Conservation (phyloP, 2,888 invertebrate genomes). For the Lysandra bellargus region DNA sequence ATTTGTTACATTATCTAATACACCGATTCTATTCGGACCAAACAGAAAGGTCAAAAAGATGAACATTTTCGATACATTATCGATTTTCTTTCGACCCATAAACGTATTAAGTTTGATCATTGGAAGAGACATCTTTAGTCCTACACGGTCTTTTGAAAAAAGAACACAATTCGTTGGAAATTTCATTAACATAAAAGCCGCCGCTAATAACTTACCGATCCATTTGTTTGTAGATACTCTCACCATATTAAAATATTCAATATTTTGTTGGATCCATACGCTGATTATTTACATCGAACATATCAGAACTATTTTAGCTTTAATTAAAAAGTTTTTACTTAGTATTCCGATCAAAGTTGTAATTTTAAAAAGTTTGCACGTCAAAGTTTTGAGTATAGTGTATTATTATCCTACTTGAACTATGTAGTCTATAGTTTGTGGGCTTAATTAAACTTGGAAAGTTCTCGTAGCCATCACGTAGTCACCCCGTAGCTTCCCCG, state of each 20-base stretch:
- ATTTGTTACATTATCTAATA: constrained; percentile 36
- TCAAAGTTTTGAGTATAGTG: background rate
- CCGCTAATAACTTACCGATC: constrained; percentile 8
- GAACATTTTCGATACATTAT: constrained; percentile 36
- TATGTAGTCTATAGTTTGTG: background rate
- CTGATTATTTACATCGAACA: background rate
- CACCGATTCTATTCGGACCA: constrained; percentile 41
- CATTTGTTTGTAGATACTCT: constrained; percentile 15
- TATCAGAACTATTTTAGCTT: background rate
- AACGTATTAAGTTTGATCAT: constrained; percentile 34
- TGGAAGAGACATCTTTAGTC: constrained; percentile 34
- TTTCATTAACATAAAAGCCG: constrained; percentile 27
- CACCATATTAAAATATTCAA: background rate
- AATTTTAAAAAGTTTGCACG: background rate
- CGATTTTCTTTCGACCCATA: constrained; percentile 27
- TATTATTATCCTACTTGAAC: background rate
- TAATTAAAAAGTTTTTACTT: background rate
- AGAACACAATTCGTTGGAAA: background rate
- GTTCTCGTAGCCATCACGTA: constrained; percentile 10
- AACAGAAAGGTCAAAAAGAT: constrained; percentile 36
- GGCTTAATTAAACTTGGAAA: constrained; percentile 5
- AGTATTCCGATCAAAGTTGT: background rate
- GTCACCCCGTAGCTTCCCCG: background rate
- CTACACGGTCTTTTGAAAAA: background rate
- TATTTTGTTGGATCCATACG: background rate